These are phyloP conservation scores for Acrocera orbiculus DNA, from an alignment of 2,888 invertebrate species.

Conservation along the genomic window DNA sequence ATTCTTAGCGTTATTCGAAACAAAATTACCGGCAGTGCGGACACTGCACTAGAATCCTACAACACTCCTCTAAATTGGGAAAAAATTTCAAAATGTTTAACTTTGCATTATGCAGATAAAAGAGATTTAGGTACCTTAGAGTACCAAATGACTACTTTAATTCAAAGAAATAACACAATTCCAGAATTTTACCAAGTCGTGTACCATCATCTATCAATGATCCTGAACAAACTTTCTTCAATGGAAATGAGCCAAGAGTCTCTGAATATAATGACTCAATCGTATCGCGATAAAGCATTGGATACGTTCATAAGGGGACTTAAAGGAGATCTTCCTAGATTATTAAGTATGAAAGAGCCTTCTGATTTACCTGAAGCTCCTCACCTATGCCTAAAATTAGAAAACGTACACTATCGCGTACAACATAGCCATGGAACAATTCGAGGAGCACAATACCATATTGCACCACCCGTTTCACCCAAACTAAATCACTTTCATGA, in stretches of 20 bases:
- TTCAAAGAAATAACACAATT: slow-evolving; percentile 9
- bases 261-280: slow-evolving; percentile 7
- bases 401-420: slow-evolving; percentile 2
- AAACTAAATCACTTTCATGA: background rate
- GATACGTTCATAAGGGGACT: slow-evolving; percentile 14
- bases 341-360: slow-evolving; percentile 5
- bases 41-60: slow-evolving; percentile 5
- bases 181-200: slow-evolving; percentile 13
- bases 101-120: slow-evolving; percentile 9
- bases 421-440: background rate
- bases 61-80: slow-evolving; percentile 8
- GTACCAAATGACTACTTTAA: slow-evolving; percentile 10
- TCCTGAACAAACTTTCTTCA: slow-evolving; percentile 13
- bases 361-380: background rate
- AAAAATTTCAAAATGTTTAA: slow-evolving; percentile 5
- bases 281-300: slow-evolving; percentile 13
- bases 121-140: slow-evolving; percentile 10
- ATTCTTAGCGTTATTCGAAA: slow-evolving; percentile 3
- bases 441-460: background rate
- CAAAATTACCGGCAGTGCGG: slow-evolving; percentile 3
- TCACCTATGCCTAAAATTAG: slow-evolving; percentile 1
- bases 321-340: slow-evolving; percentile 9
- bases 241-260: slow-evolving; percentile 12
- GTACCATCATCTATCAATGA: slow-evolving; percentile 13
- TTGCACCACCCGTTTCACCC: slow-evolving; percentile 2